Conservation (phyloP, 1,140 invertebrate genomes). For the Spodoptera litura region DNA sequence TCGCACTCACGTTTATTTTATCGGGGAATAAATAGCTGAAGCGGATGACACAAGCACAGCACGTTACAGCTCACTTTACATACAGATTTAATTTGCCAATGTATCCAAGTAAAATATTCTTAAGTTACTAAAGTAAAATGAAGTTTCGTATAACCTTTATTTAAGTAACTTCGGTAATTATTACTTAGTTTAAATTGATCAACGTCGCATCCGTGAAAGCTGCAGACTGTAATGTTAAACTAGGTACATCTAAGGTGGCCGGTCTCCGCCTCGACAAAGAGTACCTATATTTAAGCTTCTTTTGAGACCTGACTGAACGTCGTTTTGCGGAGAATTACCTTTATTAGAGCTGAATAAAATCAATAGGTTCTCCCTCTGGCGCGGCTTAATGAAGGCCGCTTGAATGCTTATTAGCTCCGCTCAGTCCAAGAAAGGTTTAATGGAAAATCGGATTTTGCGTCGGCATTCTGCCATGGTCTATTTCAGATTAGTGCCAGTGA, state of each 20-base stretch:
- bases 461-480: constrained; percentile 68
- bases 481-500: constrained; percentile 66
- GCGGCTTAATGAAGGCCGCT: constrained; percentile 76
- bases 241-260: no score
- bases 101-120: neutral
- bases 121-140: no score
- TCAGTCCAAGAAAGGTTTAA: constrained; percentile 71
- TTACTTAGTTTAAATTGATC: constrained; percentile 58
- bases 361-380: constrained; percentile 66
- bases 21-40: constrained; percentile 57
- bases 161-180: no score
- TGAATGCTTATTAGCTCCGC: constrained; percentile 76
- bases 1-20: constrained; percentile 52
- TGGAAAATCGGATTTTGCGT: constrained; percentile 69
- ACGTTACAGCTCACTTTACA: constrained; percentile 1
- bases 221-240: no score
- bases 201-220: neutral
- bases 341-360: constrained; percentile 75
- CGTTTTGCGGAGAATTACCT: constrained; percentile 70
- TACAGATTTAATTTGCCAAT: constrained; percentile 14
- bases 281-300: constrained; percentile 61
- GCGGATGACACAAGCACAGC: constrained; percentile 21
- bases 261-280: constrained; percentile 56
- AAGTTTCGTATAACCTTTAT: no score
- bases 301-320: constrained; percentile 56